These are phyloP conservation scores for Spisula subtruncata DNA, from an alignment of 2,888 invertebrate genomes.

Conservation along the genomic window DNA sequence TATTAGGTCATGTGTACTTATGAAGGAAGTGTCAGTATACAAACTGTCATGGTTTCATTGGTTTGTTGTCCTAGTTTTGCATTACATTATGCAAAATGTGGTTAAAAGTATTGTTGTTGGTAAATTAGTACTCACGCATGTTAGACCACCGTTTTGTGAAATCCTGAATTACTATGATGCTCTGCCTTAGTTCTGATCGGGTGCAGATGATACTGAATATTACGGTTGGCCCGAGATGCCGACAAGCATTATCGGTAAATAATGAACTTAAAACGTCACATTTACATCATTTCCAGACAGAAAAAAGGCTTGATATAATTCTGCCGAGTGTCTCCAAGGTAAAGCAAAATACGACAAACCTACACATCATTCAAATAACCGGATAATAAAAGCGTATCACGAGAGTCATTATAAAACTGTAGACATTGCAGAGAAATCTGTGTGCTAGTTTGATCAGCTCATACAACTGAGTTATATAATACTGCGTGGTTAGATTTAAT, in stretches of 20 bases:
- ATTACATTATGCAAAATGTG: too few species aligned
- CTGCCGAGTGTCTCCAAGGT: neutral
- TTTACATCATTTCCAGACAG: slow-evolving; percentile 3
- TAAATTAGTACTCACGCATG: too few species aligned
- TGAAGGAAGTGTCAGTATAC: neutral
- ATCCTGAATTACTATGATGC: too few species aligned
- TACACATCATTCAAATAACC: neutral
- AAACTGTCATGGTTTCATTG: neutral
- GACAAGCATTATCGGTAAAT: neutral
- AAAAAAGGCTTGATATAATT: neutral
- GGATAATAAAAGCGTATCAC: neutral
- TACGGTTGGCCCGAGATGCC: neutral
- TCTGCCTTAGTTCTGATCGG: too few species aligned
- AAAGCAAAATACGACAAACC: neutral
- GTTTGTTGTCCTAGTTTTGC: neutral
- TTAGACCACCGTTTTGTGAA: too few species aligned
- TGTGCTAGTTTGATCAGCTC: neutral
- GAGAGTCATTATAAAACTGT: neutral
- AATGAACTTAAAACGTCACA: neutral
- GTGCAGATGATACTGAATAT: too few species aligned
- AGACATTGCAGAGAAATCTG: neutral
- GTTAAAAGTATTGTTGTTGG: too few species aligned
- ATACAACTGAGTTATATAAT: neutral
- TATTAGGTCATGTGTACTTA: neutral
- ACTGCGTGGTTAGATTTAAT: too few species aligned